Conservation (phyloP, 2,113 vertebrate genomes). For the Burhinus bistriatus region DNA sequence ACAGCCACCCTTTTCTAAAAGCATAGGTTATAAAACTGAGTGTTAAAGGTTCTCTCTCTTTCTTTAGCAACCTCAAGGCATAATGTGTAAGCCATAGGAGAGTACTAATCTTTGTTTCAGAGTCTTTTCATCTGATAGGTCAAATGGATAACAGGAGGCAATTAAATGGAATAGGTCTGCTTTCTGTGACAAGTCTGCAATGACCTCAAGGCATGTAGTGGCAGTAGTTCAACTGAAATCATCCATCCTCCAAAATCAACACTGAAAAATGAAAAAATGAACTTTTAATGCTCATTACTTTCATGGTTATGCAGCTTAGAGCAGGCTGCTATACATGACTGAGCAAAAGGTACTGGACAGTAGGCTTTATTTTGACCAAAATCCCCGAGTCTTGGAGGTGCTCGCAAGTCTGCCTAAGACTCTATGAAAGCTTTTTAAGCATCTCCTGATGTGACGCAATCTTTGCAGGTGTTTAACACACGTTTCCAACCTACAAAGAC, state of each 20-base stretch:
- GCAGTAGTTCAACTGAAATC: not conserved
- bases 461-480: not conserved
- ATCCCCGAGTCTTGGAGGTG: not conserved
- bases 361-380: not conserved
- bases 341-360: not conserved
- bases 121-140: constrained; percentile 15
- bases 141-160: not conserved
- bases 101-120: not conserved
- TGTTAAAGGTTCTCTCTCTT: not conserved
- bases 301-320: not conserved
- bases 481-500: not conserved
- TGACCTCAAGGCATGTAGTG: not conserved
- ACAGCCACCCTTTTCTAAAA: not conserved
- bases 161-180: not conserved
- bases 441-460: not conserved
- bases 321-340: not conserved
- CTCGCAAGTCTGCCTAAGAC: not conserved
- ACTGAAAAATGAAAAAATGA: not conserved
- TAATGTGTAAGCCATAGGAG: not conserved
- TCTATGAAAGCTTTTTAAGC: not conserved
- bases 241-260: not conserved
- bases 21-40: not conserved
- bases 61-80: not conserved
- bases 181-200: not conserved
- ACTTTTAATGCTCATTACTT: not conserved